Base-by-base conservation (phyloP, 2,888 invertebrate genomes). In the Orthosia gracilis region DNA sequence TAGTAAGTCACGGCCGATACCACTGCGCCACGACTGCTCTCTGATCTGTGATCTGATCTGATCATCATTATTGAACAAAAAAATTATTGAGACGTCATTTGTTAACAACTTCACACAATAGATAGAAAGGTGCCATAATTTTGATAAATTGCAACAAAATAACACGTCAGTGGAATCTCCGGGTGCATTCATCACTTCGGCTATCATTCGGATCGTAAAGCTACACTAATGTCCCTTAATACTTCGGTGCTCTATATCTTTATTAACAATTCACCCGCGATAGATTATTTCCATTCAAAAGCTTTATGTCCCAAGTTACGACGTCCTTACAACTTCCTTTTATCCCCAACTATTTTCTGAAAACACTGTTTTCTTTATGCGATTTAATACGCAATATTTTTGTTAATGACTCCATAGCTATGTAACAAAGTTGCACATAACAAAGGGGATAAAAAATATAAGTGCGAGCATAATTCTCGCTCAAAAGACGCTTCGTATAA, bases 361-460 rank as follows among this genome's bases (percentile, higher is more conserved):
- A 96, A 96, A 96, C 94, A 94, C 90, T 95, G 95, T 96, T 95
- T 96, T 95, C 96, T 96, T 95, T 96, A 94, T 94, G 91, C 94
- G 91, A 94, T 96, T 95, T 95, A 92, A 93, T 95, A 94, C 93
- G 94, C 93, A 91, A 94, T 95, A 94, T 95, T 94, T 95, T 95
- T 92, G 93, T 94, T 94, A 94, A 94, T 94, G 94, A 95, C 94
- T 94, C 80, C 88, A 85, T 87, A 87, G 85, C 84, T 92, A 91
- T 86, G 90, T 91, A 88, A 94, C 96, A 96, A 94, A 91, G 96
- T 96, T 95, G 96, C 94, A 85, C 91, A 94, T 93, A 93, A 93
- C 92, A 93, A 92, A 92, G 85, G 89, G 89, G 89, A 92, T 93
- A 94, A 94, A 95, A 93, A 91, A 90, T 81, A 89, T 92, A 90